Evolutionary conservation across 2,797 vertebrate species (phyloP), one percentile per base, ranked within the genome.

Genomic region (Heterohyrax brucei): DNA sequence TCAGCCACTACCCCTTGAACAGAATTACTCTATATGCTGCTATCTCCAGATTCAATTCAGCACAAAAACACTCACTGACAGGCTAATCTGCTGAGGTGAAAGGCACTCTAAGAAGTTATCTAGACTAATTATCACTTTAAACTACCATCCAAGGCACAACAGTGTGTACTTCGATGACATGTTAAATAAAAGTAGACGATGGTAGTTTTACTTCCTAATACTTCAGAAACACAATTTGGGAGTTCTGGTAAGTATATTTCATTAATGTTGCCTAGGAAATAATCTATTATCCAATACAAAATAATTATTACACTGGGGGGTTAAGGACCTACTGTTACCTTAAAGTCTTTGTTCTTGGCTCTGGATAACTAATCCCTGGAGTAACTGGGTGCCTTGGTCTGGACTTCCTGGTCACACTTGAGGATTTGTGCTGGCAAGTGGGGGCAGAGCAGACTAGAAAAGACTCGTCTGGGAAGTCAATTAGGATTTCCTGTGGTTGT

Each of bases 41-140:
- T 44, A 12, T 73, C 73, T 79, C 48, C 33, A 28, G 61, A 46
- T n/a, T 78, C 88, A 93, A 44, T 73, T 78, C 19, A 19, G 28
- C 39, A 85, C 30, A 30, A 70, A 91, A 56, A 44, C 61, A 66
- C 18, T 46, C 30, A 92, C 70, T 75, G 33, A 46, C 7, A 22
- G 2, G 5, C 66, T 61, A 61, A 61, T 75, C 82, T 78, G 76
- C 89, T 94, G 79, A 92, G 75, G 30, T 79, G 56, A 95, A 95
- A 95, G 91, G 22, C 72, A 18, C 59, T 84, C 61, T 33, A 81
- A 92, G 50, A 59, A 33, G 30, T 75, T 76, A 50, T 53, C 44
- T 56, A 90, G 46, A 61, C 44, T 73, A 76, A 53, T 48, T 48
- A 53, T 68, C 88, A 76, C 70, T 93, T 84, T 87, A 66, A 85